phyloP scores from a whole-genome alignment of 2,888 invertebrate genomes.

The Lasioglossum morio region DNA sequence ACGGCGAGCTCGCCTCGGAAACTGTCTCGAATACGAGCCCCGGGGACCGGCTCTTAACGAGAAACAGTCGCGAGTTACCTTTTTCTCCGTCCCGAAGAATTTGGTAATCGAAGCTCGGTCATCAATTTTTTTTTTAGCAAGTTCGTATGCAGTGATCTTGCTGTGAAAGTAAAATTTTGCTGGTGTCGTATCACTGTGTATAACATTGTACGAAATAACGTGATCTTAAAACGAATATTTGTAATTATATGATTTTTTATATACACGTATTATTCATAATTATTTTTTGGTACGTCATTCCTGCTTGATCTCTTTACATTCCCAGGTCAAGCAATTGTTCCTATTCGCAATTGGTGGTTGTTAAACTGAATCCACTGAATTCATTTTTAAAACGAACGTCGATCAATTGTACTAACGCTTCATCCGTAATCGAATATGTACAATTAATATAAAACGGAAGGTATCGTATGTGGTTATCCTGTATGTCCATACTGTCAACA shows the following conservation, averaged over 20 bases:
- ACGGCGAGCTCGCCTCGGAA: slow-evolving; percentile 20
- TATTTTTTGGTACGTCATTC: not conserved
- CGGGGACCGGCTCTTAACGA: not conserved
- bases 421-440: not conserved
- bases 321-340: not conserved
- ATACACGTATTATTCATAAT: not conserved
- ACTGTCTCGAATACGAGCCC: slow-evolving; percentile 12
- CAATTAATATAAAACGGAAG: not conserved
- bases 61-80: slow-evolving; percentile 8
- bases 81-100: slow-evolving; percentile 6
- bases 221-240: not conserved
- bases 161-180: not conserved
- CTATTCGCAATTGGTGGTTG: not conserved
- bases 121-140: not conserved
- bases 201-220: not conserved
- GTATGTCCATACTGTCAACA: not conserved
- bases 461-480: not conserved
- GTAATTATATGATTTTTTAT: not conserved
- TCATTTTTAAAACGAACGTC: not conserved
- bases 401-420: not conserved
- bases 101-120: not conserved
- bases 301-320: not conserved
- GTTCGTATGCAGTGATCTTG: too few relatives aligned
- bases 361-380: not conserved
- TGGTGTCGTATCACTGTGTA: not conserved